Percentiles rank a stretch among this genome's conserved stretches.
Evolutionary conservation across 2,113 vertebrate species (phyloP).

Genomic region (Reinhardtius hippoglossoides): DNA sequence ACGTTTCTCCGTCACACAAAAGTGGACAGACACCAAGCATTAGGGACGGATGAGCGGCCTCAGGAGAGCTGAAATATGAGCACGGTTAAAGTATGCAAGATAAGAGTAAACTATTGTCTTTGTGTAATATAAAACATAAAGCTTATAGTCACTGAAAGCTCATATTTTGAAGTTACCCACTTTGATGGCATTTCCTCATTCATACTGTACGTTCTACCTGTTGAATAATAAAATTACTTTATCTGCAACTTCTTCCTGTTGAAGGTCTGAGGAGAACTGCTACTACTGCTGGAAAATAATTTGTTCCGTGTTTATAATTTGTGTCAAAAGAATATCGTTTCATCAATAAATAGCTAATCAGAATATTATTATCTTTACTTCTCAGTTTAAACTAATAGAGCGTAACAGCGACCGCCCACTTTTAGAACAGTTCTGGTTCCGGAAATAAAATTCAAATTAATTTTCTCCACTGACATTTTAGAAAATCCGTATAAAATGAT

Average conservation of each 20-base stretch:
- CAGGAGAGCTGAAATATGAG: conserved; percentile 12
- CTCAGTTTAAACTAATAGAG: background rate
- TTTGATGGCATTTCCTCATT: too few relatives aligned
- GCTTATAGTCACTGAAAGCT: background rate
- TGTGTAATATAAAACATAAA: background rate
- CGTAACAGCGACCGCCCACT: too few relatives aligned
- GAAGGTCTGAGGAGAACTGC: background rate
- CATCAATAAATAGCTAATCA: too few relatives aligned
- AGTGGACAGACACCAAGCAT: conserved; percentile 4
- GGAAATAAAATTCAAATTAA: too few relatives aligned
- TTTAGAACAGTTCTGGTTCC: too few relatives aligned
- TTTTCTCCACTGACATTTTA: too few relatives aligned
- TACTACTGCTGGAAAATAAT: background rate
- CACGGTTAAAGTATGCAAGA: background rate
- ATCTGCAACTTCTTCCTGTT: background rate
- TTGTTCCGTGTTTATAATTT: too few relatives aligned
- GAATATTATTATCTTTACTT: conserved; percentile 4
- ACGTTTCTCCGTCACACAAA: background rate
- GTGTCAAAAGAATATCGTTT: too few relatives aligned
- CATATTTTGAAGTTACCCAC: background rate
- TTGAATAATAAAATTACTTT: too few relatives aligned
- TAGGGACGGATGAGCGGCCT: conserved; percentile 16
- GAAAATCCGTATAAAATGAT: too few relatives aligned
- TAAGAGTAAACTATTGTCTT: background rate
- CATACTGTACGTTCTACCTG: too few relatives aligned